These are phyloP conservation scores for Mimas tiliae DNA, from an alignment of 2,888 invertebrate genomes.

Conservation along the genomic window DNA sequence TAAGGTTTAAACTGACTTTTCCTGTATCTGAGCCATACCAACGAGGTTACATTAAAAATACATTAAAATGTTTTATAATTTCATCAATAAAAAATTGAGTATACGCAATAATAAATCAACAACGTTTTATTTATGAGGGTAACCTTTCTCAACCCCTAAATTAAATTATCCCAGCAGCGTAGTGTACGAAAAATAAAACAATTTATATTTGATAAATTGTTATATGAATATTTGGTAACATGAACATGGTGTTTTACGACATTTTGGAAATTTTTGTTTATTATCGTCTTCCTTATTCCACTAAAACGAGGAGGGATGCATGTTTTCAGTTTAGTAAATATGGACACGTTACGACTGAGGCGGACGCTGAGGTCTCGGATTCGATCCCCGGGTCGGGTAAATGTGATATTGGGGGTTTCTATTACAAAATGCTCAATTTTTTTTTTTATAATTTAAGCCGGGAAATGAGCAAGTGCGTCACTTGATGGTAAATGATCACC, in stretches of 20 bases:
- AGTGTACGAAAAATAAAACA: slow-evolving; percentile 17
- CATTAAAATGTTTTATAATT: slow-evolving; percentile 10
- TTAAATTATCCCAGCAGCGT: slow-evolving; percentile 25
- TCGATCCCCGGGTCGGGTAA: too few relatives aligned
- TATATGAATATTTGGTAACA: background rate
- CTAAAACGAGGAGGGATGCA: too few relatives aligned
- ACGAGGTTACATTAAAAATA: background rate
- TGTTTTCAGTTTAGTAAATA: too few relatives aligned
- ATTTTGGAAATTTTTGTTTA: background rate
- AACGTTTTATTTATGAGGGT: slow-evolving; percentile 27
- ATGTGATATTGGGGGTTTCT: too few relatives aligned
- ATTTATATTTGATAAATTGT: slow-evolving; percentile 34
- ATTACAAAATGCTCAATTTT: too few relatives aligned
- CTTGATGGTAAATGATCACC: too few relatives aligned
- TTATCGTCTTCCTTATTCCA: too few relatives aligned
- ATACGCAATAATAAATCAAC: slow-evolving; percentile 27
- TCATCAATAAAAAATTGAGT: slow-evolving; percentile 16
- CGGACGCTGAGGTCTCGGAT: too few relatives aligned
- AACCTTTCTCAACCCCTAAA: slow-evolving; percentile 28
- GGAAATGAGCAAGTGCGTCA: too few relatives aligned
- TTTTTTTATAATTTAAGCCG: too few relatives aligned
- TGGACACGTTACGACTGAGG: too few relatives aligned
- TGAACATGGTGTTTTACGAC: background rate
- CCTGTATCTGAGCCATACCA: background rate
- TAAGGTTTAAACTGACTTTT: background rate